A percentile compares a stretch with the other conserved stretches of the same genome.
These are phyloP conservation scores for Petrolisthes manimaculis DNA, from an alignment of 2,888 invertebrate species.

Conservation along the genomic window DNA sequence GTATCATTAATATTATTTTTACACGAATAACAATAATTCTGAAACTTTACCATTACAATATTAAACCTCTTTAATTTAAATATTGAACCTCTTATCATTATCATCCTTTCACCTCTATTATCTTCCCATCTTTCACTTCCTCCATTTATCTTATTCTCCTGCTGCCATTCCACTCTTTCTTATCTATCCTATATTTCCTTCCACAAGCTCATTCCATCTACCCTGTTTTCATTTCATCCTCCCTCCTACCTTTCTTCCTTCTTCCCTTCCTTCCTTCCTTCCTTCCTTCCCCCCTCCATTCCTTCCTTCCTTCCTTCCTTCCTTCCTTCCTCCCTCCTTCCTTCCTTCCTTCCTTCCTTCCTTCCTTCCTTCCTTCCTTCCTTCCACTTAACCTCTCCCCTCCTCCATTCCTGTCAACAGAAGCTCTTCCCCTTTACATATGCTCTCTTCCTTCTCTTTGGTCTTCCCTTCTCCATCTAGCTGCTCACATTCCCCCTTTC, in stretches of 20 bases:
- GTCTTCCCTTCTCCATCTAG: not conserved
- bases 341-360: not conserved
- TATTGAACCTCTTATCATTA: not conserved
- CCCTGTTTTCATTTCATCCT: not conserved
- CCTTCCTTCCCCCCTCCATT: not conserved
- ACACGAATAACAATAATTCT: no score
- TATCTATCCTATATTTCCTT: not conserved
- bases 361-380: not conserved
- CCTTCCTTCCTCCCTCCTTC: not conserved
- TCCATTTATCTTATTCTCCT: not conserved
- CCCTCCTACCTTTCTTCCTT: not conserved
- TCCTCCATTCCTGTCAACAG: not conserved
- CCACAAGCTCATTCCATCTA: not conserved
- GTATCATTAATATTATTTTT: no score
- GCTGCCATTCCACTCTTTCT: not conserved
- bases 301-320: not conserved
- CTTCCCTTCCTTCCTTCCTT: not conserved
- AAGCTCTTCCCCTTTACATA: not conserved
- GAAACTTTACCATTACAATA: no score
- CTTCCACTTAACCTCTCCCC: not conserved
- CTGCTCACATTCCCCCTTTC: not conserved
- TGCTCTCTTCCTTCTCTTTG: not conserved
- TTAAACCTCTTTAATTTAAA: not conserved
- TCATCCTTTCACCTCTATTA: not conserved
- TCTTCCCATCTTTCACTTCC: not conserved